Conservation (phyloP, 1,140 invertebrate species). For the Ips typographus region DNA sequence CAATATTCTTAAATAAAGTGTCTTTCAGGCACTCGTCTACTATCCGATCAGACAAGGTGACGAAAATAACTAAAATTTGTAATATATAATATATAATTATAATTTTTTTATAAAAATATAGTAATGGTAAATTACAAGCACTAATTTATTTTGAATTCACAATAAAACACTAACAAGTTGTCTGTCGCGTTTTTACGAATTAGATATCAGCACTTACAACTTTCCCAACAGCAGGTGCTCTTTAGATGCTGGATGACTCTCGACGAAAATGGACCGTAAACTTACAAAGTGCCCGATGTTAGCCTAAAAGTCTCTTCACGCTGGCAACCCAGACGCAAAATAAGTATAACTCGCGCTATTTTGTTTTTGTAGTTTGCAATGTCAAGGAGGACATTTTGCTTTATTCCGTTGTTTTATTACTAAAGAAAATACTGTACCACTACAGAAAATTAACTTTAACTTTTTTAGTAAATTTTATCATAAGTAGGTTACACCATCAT, state of each 20-base stretch:
- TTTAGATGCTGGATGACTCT: constrained; percentile 5
- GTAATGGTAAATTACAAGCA: no score
- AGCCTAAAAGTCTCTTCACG: constrained; percentile 1
- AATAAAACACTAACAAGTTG: background rate
- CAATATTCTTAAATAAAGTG: no score
- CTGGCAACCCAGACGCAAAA: background rate
- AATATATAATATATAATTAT: no score
- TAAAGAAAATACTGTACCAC: no score
- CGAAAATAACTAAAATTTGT: no score
- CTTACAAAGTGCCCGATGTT: constrained; percentile 10
- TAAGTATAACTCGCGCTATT: background rate
- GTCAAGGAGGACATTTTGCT: background rate
- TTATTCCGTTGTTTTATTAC: no score
- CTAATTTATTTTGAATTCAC: background rate
- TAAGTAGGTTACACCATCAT: no score
- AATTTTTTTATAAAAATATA: no score
- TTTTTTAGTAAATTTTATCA: no score
- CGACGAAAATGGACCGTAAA: constrained; percentile 10
- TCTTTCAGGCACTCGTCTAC: no score
- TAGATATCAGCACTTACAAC: background rate
- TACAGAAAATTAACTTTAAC: no score
- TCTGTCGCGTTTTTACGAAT: background rate
- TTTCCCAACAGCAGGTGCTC: background rate
- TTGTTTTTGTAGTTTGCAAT: background rate
- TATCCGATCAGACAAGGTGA: no score